phyloP scores from a whole-genome alignment of 2,113 vertebrate species.

The Chrysemys picta region DNA sequence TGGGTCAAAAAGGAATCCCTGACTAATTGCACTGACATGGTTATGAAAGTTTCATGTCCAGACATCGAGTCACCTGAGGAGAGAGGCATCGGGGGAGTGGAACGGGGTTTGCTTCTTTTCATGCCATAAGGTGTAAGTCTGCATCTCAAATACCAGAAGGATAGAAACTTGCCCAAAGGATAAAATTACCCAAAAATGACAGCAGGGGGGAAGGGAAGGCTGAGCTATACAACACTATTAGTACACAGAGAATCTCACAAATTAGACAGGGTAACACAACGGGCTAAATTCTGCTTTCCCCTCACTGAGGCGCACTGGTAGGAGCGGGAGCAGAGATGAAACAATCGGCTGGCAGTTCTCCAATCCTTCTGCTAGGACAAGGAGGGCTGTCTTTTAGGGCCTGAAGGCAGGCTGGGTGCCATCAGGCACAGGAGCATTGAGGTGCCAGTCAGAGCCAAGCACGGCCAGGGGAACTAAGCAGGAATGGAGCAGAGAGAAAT shows the following conservation, averaged over 20 bases:
- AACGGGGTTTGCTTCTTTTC: rapidly evolving
- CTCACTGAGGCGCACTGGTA: not conserved
- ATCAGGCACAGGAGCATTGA: not conserved
- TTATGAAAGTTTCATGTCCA: not conserved
- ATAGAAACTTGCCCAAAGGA: too few relatives aligned
- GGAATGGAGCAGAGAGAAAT: not conserved
- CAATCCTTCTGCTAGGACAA: not conserved
- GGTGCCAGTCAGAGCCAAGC: not conserved
- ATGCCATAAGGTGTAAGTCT: not conserved
- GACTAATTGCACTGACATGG: not conserved
- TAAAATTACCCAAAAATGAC: not conserved
- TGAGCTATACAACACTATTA: not conserved
- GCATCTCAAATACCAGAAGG: not conserved
- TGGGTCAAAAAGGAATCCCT: not conserved
- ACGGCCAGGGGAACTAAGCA: not conserved
- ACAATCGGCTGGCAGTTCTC: not conserved
- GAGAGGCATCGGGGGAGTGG: not conserved
- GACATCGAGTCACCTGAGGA: not conserved
- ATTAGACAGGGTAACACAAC: not conserved
- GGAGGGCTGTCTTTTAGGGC: not conserved
- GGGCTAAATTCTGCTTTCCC: not conserved
- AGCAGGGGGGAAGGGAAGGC: too few relatives aligned
- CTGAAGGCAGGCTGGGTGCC: not conserved
- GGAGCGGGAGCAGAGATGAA: not conserved
- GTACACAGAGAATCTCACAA: not conserved